Conservation (phyloP, 2,888 invertebrate genomes). For the Drosophila colorata region DNA sequence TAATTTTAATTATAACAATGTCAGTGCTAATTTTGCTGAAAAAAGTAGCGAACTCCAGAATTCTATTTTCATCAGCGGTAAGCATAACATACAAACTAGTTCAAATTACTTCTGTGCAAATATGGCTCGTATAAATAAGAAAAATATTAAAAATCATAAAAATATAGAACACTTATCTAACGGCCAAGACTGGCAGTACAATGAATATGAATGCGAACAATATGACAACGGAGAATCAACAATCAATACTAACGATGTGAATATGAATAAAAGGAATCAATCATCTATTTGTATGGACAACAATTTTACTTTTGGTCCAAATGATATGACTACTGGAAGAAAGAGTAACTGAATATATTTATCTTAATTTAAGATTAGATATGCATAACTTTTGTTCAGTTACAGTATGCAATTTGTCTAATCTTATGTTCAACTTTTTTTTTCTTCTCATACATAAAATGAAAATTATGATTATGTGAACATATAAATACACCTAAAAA, state of each 20-base stretch:
- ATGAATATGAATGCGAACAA: conserved; percentile 20
- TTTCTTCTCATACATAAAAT: too few relatives aligned
- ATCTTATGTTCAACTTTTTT: background rate
- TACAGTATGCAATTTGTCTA: background rate
- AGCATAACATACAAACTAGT: conserved; percentile 38
- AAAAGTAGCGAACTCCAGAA: conserved; percentile 14
- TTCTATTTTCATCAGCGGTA: conserved; percentile 12
- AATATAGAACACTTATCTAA: conserved; percentile 12
- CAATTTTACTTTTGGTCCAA: conserved; percentile 6
- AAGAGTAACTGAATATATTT: conserved; percentile 16
- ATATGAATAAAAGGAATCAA: background rate
- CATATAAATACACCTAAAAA: too few relatives aligned
- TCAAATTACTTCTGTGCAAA: conserved; percentile 42
- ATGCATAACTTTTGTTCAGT: conserved; percentile 1
- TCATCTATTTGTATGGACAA: conserved; percentile 4
- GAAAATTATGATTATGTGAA: too few relatives aligned
- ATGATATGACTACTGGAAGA: conserved; percentile 6
- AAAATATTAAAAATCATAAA: conserved; percentile 25
- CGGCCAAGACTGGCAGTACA: conserved; percentile 13
- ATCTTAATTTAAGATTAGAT: background rate
- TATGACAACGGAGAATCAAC: conserved; percentile 6
- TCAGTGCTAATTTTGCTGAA: background rate
- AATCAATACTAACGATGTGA: background rate
- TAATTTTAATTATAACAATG: conserved; percentile 14
- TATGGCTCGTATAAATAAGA: conserved; percentile 47